Conservation (phyloP, 2,797 vertebrate species). For the Gymnopithys bicolor region DNA sequence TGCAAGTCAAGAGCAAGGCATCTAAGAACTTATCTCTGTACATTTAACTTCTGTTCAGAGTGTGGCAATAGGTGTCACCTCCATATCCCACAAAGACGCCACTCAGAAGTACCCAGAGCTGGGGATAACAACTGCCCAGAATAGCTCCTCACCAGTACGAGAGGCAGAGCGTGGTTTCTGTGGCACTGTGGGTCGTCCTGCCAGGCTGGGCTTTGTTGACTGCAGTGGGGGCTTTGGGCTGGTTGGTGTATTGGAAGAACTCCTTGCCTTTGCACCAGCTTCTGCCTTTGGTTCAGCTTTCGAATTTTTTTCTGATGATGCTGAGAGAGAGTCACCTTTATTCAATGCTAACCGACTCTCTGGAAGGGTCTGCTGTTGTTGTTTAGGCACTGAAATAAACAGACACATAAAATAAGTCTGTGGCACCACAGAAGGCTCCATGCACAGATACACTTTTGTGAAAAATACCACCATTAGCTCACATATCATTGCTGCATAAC, state of each 20-base stretch:
- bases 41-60: background rate
- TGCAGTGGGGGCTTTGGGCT: constrained; percentile 87
- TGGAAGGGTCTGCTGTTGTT: constrained; percentile 72
- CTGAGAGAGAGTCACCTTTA: constrained; percentile 74
- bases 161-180: constrained; percentile 87
- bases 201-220: constrained; percentile 84
- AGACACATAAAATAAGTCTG: background rate
- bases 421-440: background rate
- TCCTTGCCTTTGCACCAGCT: constrained; percentile 76
- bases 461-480: background rate
- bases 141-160: constrained; percentile 73
- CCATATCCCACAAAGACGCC: background rate
- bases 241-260: constrained; percentile 78
- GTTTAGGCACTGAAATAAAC: constrained; percentile 76
- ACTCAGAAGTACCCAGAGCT: background rate
- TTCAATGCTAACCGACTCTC: constrained; percentile 77
- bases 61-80: background rate
- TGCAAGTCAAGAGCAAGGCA: background rate
- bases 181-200: constrained; percentile 85
- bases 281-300: constrained; percentile 85
- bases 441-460: background rate
- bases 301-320: constrained; percentile 81
- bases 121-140: background rate
- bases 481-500: background rate
- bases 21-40: background rate